Base-by-base conservation (phyloP, 2,888 invertebrate genomes). In the Agelastica alni region DNA sequence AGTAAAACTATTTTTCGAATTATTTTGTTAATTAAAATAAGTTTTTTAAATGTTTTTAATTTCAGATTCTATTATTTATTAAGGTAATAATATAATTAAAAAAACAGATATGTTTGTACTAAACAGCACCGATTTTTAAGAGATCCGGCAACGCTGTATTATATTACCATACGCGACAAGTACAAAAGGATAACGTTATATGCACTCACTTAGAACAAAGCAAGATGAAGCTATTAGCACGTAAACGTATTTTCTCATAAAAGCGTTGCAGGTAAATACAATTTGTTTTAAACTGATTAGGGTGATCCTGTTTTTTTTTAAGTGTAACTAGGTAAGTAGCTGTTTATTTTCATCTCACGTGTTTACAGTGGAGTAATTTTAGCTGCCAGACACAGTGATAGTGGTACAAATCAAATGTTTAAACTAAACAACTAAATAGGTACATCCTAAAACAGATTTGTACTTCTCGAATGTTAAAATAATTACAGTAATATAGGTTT, bases 201-300 rank as follows among this genome's bases (percentile, higher is more conserved):
- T 12, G 10, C 10, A 12, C 10, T 12, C 10, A 12, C 12, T 10
- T 31, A 31, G n/a, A n/a, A 9, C 1, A 2, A 31, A 31, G 9
- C 12, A 14, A 14, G n/a, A 14, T 34, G n/a, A 7, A 7, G 9
- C 1, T 16, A 16, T n/a, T 9, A 32, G 9, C 14, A n/a, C 16
- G 9, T 16, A 34, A 34, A 16, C 16, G 6, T 14, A 14, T 2
- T 34, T 34, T 14, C n/a, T 6, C 4, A 34, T 7, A 34, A 14
- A 6, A 16, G 14, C 34, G 3, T n/a, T 14, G 14, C 32, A 32
- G 32, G 32, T 32, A 32, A 34, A 4, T 34, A 9, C 9, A 34
- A 34, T 34, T 14, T 34, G 14, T 16, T 32, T 32, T 14, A n/a
- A 32, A 32, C 32, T 34, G 34, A 34, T 14, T n/a, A 34, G 16